phyloP scores from a whole-genome alignment of 2,113 vertebrate genomes.

The Lynx canadensis region DNA sequence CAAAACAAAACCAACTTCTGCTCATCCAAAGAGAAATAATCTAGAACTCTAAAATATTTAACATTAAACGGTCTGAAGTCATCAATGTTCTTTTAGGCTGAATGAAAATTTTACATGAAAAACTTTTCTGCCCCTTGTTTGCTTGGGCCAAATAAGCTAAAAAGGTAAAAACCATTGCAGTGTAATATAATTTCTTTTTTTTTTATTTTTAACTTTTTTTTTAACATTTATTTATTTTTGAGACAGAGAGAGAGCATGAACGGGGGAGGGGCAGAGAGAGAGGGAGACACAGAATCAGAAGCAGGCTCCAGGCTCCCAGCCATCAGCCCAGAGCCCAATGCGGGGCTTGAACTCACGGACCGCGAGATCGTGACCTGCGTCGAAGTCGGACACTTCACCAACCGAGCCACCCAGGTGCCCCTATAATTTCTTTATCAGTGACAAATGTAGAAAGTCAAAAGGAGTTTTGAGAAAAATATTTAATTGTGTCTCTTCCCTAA shows the following conservation, averaged over 20 bases:
- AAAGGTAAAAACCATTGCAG: not conserved
- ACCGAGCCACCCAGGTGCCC: too few species aligned
- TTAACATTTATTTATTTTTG: too few species aligned
- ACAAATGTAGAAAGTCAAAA: conserved; percentile 29
- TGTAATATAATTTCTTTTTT: conserved; percentile 24
- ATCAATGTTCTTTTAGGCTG: conserved; percentile 11
- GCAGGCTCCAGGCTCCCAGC: too few species aligned
- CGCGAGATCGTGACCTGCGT: too few species aligned
- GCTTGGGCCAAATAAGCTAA: conserved; percentile 24
- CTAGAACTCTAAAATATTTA: conserved; percentile 59
- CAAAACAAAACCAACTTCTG: not conserved
- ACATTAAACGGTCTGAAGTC: conserved; percentile 59
- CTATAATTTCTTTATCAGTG: not conserved
- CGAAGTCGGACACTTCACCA: too few species aligned
- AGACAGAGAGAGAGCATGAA: too few species aligned
- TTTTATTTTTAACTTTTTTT: not conserved
- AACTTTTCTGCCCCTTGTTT: conserved; percentile 19
- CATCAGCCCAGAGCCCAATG: too few species aligned
- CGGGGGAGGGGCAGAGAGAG: too few species aligned
- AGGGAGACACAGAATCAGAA: too few species aligned
- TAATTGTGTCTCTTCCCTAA: not conserved
- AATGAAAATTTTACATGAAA: conserved; percentile 51
- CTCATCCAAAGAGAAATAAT: conserved; percentile 56
- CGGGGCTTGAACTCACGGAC: too few species aligned
- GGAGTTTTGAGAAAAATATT: not conserved